Conservation (phyloP, 2,797 vertebrate genomes). For the Sebastes aleutianus region DNA sequence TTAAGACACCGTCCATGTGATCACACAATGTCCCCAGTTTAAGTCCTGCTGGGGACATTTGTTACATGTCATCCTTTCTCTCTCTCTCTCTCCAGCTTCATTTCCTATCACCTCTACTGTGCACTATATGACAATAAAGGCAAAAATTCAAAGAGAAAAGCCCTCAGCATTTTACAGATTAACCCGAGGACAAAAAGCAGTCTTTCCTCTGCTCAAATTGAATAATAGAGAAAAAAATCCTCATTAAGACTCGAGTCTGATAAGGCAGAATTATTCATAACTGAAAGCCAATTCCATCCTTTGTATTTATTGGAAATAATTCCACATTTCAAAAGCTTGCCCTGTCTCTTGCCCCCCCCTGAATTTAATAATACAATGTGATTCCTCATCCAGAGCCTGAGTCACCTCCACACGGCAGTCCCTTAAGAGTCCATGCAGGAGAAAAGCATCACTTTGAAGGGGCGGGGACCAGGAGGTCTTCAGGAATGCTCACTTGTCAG, state of each 20-base stretch:
- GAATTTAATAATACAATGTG: slow-evolving; percentile 37
- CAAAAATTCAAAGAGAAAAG: neutral
- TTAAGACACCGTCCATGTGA: neutral
- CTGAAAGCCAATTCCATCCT: neutral
- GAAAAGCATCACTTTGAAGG: slow-evolving; percentile 18
- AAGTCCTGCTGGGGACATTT: neutral
- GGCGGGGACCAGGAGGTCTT: slow-evolving; percentile 3
- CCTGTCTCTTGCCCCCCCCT: neutral
- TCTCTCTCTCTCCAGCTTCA: neutral
- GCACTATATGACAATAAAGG: neutral
- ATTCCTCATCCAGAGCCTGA: slow-evolving; percentile 27
- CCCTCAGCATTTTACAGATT: neutral
- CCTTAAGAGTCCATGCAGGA: slow-evolving; percentile 8
- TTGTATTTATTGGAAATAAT: neutral
- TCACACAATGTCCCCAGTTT: neutral
- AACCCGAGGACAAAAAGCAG: neutral
- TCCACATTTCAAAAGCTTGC: slow-evolving; percentile 9
- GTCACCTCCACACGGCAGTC: slow-evolving; percentile 17
- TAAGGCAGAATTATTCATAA: slow-evolving; percentile 7
- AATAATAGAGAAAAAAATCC: neutral
- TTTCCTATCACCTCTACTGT: neutral
- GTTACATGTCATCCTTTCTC: neutral
- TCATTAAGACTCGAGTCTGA: neutral
- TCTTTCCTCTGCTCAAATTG: neutral
- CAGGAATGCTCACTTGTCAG: slow-evolving; percentile 77